Percentiles rank a stretch among this genome's conserved stretches.
Evolutionary conservation across 2,888 invertebrate species (phyloP).

Genomic region (Oscheius sp.): DNA sequence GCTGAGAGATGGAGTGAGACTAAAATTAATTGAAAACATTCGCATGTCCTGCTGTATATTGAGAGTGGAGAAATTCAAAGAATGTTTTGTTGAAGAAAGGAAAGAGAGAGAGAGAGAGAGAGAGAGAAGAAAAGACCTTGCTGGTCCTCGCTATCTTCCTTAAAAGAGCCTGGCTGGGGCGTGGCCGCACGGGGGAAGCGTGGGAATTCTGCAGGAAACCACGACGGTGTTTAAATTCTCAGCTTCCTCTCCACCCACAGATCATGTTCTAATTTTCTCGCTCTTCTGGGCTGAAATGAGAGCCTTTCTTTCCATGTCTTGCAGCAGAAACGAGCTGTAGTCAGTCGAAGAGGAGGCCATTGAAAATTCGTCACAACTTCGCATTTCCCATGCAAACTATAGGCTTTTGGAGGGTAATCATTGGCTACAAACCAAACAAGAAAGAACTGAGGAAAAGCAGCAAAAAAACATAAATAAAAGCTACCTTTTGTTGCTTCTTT

Average conservation of each 20-base stretch:
- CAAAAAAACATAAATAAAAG: no score
- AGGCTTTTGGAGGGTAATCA: background rate
- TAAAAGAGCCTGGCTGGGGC: slow-evolving; percentile 3
- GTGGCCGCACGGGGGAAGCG: slow-evolving; percentile 14
- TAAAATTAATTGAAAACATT: no score
- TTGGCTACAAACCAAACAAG: no score
- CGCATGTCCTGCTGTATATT: no score
- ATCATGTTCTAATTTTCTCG: no score
- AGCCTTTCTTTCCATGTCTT: no score
- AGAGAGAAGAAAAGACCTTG: background rate
- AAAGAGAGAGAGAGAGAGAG: background rate
- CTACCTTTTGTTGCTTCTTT: no score
- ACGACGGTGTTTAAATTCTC: slow-evolving; percentile 12
- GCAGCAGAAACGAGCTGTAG: no score
- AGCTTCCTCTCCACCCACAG: slow-evolving; percentile 3
- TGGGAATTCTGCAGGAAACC: slow-evolving; percentile 5
- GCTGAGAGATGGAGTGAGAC: no score
- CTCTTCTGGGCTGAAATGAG: slow-evolving; percentile 4
- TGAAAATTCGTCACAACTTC: background rate
- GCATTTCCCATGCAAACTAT: slow-evolving; percentile 2
- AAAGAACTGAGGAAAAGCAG: no score
- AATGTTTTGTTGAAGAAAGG: background rate
- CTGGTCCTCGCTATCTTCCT: background rate
- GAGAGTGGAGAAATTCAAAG: background rate
- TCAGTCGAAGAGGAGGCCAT: no score